Evolutionary conservation across 2,113 vertebrate species (phyloP).

Genomic region (Archilochus colubris): DNA sequence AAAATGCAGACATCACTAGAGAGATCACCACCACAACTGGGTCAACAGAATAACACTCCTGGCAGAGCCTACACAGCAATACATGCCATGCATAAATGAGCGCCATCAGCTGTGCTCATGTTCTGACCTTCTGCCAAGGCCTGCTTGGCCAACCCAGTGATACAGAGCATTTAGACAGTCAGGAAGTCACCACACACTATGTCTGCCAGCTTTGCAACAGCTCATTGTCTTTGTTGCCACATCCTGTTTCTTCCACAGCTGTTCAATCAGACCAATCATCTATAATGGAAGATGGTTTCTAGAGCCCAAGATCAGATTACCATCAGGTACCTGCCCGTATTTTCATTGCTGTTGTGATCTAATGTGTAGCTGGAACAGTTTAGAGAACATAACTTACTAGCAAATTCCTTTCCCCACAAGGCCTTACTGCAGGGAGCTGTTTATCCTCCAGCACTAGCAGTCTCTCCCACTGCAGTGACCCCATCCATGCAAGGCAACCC

Average conservation of each 20-base stretch:
- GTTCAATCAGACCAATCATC: not conserved
- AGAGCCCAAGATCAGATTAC: not conserved
- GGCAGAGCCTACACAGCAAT: fast-evolving
- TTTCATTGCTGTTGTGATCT: not conserved
- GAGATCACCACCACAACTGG: not conserved
- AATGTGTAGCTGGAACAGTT: fast-evolving
- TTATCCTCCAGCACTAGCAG: not conserved
- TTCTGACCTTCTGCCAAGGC: not conserved
- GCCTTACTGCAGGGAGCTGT: not conserved
- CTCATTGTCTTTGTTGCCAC: not conserved
- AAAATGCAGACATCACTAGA: not conserved
- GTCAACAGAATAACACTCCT: not conserved
- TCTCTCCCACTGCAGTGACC: not conserved
- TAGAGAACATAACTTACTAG: fast-evolving
- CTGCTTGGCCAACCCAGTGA: not conserved
- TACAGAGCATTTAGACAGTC: not conserved
- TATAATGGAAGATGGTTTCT: not conserved
- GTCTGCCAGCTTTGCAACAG: not conserved
- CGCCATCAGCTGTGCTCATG: not conserved
- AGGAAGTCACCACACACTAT: fast-evolving
- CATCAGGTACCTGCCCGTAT: not conserved
- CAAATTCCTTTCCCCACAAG: not conserved
- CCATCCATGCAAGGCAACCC: not conserved
- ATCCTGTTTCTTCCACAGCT: not conserved
- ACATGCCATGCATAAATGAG: not conserved